A percentile compares a stretch with the other conserved stretches of the same genome.
Evolutionary conservation across 2,888 invertebrate genomes (phyloP).

Genomic region (Zele albiditarsus): DNA sequence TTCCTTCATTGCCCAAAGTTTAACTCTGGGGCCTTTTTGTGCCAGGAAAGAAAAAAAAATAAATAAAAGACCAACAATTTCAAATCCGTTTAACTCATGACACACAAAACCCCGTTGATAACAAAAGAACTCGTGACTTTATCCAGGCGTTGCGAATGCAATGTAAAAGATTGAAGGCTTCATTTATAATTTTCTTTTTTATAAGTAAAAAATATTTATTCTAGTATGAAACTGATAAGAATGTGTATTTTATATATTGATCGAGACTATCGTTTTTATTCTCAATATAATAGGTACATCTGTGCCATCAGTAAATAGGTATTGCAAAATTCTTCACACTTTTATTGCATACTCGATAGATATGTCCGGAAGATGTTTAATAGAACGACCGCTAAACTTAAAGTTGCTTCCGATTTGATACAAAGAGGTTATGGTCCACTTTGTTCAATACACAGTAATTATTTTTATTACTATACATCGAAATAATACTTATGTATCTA

Average conservation of each 20-base stretch:
- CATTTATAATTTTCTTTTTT: no score
- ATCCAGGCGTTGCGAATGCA: no score
- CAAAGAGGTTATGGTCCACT: not conserved
- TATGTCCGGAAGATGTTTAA: constrained; percentile 38
- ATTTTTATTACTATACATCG: not conserved
- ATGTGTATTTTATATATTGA: not conserved
- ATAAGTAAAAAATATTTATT: no score
- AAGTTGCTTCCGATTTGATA: constrained; percentile 16
- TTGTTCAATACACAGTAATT: not conserved
- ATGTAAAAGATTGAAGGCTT: no score
- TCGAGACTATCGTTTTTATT: not conserved
- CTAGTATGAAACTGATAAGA: not conserved
- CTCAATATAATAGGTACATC: not conserved
- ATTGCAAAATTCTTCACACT: constrained; percentile 28
- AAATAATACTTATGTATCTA: no score
- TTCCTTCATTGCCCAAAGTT: not conserved
- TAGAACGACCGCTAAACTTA: constrained; percentile 6
- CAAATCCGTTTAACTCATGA: not conserved
- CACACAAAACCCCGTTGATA: not conserved
- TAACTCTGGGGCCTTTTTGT: not conserved
- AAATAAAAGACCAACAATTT: not conserved
- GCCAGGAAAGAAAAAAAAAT: not conserved
- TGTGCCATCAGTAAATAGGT: constrained; percentile 16
- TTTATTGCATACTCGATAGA: constrained; percentile 27
- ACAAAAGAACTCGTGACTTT: no score